Evolutionary conservation across 2,888 invertebrate genomes (phyloP).

Genomic region (Caenorhabditis sp.): DNA sequence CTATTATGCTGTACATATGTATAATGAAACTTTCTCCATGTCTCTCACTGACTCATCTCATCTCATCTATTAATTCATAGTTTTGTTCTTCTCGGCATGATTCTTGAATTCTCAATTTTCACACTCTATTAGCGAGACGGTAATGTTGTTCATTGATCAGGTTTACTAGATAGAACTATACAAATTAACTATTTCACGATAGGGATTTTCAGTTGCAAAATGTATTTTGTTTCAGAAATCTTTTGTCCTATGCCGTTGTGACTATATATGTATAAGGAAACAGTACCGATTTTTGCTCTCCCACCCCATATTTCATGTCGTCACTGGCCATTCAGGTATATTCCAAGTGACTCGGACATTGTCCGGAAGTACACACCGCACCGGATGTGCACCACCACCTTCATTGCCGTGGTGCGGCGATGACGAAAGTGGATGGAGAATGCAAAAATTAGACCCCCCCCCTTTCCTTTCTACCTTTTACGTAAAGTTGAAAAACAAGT

Average conservation of each 20-base stretch:
- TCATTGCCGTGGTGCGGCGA: background rate
- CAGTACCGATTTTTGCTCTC: too few relatives aligned
- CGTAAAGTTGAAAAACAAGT: background rate
- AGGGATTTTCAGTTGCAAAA: too few relatives aligned
- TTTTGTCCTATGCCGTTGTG: too few relatives aligned
- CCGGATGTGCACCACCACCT: slow-evolving; percentile 32
- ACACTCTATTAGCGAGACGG: too few relatives aligned
- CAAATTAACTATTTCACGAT: too few relatives aligned
- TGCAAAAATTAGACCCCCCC: slow-evolving; percentile 18
- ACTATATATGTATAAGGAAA: too few relatives aligned
- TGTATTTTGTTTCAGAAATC: too few relatives aligned
- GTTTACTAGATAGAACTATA: too few relatives aligned
- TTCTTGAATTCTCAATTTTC: too few relatives aligned
- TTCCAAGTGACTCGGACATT: too few relatives aligned
- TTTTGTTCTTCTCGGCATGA: background rate
- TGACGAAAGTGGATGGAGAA: slow-evolving; percentile 1
- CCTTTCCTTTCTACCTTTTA: background rate
- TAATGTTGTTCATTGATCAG: background rate
- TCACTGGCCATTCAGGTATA: slow-evolving; percentile 15
- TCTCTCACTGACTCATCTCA: background rate
- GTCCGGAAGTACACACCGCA: slow-evolving; percentile 46
- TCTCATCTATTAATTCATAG: background rate
- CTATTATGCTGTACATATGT: too few relatives aligned
- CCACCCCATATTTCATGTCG: background rate
- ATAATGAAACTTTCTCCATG: background rate